Percentiles rank a stretch among this genome's conserved stretches.
Conservation (phyloP, 1,140 invertebrate genomes). For the Drosophila nikananu region DNA sequence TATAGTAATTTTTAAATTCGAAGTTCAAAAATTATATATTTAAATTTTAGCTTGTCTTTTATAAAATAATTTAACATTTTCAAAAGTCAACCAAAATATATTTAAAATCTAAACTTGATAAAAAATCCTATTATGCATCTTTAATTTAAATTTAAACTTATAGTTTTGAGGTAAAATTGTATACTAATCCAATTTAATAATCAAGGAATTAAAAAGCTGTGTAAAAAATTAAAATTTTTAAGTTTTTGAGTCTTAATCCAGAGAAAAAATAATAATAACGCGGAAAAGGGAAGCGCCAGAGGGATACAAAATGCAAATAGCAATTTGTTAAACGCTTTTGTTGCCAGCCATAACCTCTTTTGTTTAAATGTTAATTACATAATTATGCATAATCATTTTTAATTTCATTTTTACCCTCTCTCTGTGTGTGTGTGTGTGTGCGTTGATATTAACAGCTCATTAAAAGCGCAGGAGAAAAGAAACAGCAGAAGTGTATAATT, state of each 20-base stretch:
- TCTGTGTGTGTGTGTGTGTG: conserved; percentile 25
- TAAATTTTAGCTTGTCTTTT: too few species aligned
- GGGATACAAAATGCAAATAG: conserved; percentile 58
- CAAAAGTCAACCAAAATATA: too few species aligned
- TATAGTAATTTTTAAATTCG: too few species aligned
- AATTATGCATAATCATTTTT: conserved; percentile 83
- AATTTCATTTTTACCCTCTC: conserved; percentile 40
- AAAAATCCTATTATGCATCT: too few species aligned
- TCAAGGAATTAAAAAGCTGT: neutral
- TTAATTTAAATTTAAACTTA: too few species aligned
- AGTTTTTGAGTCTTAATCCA: neutral
- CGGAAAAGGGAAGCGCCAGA: conserved; percentile 4
- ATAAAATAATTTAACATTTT: too few species aligned
- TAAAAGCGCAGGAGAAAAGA: conserved; percentile 63
- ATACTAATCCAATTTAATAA: neutral
- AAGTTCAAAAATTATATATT: too few species aligned
- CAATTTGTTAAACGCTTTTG: conserved; percentile 76
- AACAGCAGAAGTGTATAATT: conserved; percentile 65
- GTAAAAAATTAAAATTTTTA: neutral
- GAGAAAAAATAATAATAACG: conserved; percentile 3
- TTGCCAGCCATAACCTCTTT: conserved; percentile 75
- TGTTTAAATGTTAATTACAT: conserved; percentile 85
- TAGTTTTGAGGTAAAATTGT: neutral
- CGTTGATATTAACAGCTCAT: conserved; percentile 81
- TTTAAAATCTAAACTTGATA: too few species aligned